These are phyloP conservation scores for Chironomus striatipennis DNA, from an alignment of 1,140 invertebrate genomes.

Conservation along the genomic window DNA sequence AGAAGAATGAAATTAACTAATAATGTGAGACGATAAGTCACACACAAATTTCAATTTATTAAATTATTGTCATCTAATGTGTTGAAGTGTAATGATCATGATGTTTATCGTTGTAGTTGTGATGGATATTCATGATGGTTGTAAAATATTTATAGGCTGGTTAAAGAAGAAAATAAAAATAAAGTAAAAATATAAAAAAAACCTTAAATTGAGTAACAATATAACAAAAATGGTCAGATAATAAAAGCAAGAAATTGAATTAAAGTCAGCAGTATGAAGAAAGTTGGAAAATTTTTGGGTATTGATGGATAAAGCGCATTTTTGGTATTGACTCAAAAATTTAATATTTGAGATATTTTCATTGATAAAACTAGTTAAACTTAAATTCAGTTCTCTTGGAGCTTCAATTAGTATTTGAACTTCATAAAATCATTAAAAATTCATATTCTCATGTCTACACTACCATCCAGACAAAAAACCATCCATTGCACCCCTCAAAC, in stretches of 20 bases:
- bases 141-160: background rate
- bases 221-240: conserved; percentile 9
- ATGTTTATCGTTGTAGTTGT: background rate
- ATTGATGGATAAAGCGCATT: too few species aligned
- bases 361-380: too few species aligned
- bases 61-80: conserved; percentile 17
- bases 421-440: too few species aligned
- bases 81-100: background rate
- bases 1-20: conserved; percentile 1
- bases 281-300: background rate
- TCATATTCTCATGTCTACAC: too few species aligned
- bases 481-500: too few species aligned
- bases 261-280: background rate
- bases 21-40: background rate
- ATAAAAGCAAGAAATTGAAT: background rate
- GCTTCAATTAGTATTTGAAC: too few species aligned
- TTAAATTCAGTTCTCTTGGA: too few species aligned
- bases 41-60: conserved; percentile 20
- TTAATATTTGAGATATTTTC: too few species aligned
- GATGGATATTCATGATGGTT: background rate
- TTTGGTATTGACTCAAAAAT: too few species aligned
- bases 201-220: conserved; percentile 9
- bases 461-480: too few species aligned
- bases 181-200: background rate
- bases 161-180: background rate